Base-by-base conservation (phyloP, 2,113 vertebrate species). In the Euleptes europaea region DNA sequence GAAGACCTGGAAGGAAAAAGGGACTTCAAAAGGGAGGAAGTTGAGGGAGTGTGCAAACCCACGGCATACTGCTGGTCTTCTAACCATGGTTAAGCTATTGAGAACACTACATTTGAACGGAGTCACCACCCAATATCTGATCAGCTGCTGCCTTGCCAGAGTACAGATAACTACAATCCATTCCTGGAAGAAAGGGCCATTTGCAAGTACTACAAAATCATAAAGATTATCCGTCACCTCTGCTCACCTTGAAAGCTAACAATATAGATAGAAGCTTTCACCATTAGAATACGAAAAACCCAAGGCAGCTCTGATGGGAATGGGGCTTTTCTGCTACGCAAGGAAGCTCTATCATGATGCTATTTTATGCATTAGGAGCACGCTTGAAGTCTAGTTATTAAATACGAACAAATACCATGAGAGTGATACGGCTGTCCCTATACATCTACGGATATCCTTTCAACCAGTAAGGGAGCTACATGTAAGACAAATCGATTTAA, bases 401-500 rank as follows among this genome's bases (percentile, higher is more conserved):
- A 88, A 78, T 3, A 57, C 21, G 38, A 92, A 38, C 33, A 84
- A 69, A 67, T 80, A 54, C 63, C 67, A 79, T 57, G 31, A 28
- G 70, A 84, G 80, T 78, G 66, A 31, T 82, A 75, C 17, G 40
- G 81, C 63, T 65, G 60, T 65, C 74, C 49, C 28, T 40, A 60
- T 26, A n/a, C 60, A 82, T 86, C 82, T 89, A 84, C 71, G 2
- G 0, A 13, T 82, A 83, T 12, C 0, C 78, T 80, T 88, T 89
- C 66, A 84, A 33, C 44, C 82, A 5, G n/a, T 51, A 54, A 0
- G 71, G 40, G 87, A 70, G 3, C 26, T 78, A 57, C 19, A 40
- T 26, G 5, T 23, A 84, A 40, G 38, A 78, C 21, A 88, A 91
- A 89, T 79, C 82, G 88, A 85, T 79, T 85, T 74, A 88, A 79